Conservation (phyloP, 2,888 invertebrate species). For the Molorchus minor region DNA sequence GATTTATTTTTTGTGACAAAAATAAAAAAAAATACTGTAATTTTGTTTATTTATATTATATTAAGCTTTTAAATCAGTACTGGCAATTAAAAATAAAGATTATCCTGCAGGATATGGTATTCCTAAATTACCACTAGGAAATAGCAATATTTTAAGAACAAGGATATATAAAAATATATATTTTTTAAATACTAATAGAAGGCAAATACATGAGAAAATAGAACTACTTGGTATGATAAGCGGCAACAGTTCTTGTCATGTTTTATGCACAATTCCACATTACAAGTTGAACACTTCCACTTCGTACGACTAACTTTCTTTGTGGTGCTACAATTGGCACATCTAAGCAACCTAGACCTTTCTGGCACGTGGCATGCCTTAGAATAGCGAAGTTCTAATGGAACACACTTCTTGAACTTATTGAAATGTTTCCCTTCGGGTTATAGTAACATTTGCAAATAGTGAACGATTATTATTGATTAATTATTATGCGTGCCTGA, state of each 20-base stretch:
- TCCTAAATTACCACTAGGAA: conserved; percentile 15
- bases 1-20: background rate
- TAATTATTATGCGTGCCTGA: too few species aligned
- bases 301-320: background rate
- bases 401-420: conserved; percentile 12
- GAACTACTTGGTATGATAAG: conserved; percentile 7
- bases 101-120: conserved; percentile 12
- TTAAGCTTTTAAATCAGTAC: conserved; percentile 7
- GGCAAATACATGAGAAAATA: conserved; percentile 8
- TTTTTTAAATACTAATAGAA: conserved; percentile 6
- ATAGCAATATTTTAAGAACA: conserved; percentile 10
- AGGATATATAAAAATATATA: conserved; percentile 4
- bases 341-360: conserved; percentile 6
- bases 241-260: conserved; percentile 13
- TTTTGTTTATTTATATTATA: conserved; percentile 8
- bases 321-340: conserved; percentile 10
- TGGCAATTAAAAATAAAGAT: conserved; percentile 12
- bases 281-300: conserved; percentile 8
- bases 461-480: too few species aligned
- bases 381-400: conserved; percentile 12
- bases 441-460: too few species aligned
- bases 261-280: conserved; percentile 13
- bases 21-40: background rate
- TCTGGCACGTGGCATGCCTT: conserved; percentile 12
- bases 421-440: too few species aligned